phyloP scores from a whole-genome alignment of 2,888 invertebrate species.

The Drosophila melanosoma region DNA sequence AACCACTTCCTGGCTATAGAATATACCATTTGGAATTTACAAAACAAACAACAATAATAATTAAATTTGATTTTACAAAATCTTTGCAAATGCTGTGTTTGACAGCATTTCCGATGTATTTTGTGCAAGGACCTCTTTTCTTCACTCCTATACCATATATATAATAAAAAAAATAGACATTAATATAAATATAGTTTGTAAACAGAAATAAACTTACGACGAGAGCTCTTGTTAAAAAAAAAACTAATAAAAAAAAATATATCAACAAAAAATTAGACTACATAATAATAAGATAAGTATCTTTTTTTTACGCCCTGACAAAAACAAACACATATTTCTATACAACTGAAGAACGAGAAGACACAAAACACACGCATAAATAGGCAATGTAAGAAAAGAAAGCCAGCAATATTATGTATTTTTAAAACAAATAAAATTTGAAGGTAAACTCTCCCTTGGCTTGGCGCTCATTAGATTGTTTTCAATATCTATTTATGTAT shows the following conservation, averaged over 20 bases:
- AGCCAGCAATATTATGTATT: slow-evolving; percentile 55
- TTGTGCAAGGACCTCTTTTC: slow-evolving; percentile 35
- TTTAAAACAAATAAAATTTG: slow-evolving; percentile 43
- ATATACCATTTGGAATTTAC: slow-evolving; percentile 72
- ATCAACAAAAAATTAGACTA: slow-evolving; percentile 20
- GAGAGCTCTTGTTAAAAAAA: slow-evolving; percentile 59
- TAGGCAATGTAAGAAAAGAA: slow-evolving; percentile 14
- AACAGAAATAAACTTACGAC: slow-evolving; percentile 52
- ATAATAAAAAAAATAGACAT: slow-evolving; percentile 24
- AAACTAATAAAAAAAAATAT: slow-evolving; percentile 39
- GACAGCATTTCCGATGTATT: slow-evolving; percentile 62
- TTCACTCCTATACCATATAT: slow-evolving; percentile 5
- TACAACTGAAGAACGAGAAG: slow-evolving; percentile 15
- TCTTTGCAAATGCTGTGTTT: slow-evolving; percentile 64
- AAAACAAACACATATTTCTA: slow-evolving; percentile 50
- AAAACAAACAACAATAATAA: neutral
- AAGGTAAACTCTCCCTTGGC: slow-evolving; percentile 14
- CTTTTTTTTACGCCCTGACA: slow-evolving; percentile 63
- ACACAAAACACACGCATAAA: slow-evolving; percentile 19
- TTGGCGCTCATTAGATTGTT: slow-evolving; percentile 37
- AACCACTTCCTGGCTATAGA: neutral
- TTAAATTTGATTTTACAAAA: slow-evolving; percentile 40
- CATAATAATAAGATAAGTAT: slow-evolving; percentile 48
- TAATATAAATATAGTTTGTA: slow-evolving; percentile 55
- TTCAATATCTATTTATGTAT: slow-evolving; percentile 17